Evolutionary conservation across 2,797 vertebrate genomes (phyloP), one percentile per base, ranked within the genome.

Genomic region (Margarornis squamiger): DNA sequence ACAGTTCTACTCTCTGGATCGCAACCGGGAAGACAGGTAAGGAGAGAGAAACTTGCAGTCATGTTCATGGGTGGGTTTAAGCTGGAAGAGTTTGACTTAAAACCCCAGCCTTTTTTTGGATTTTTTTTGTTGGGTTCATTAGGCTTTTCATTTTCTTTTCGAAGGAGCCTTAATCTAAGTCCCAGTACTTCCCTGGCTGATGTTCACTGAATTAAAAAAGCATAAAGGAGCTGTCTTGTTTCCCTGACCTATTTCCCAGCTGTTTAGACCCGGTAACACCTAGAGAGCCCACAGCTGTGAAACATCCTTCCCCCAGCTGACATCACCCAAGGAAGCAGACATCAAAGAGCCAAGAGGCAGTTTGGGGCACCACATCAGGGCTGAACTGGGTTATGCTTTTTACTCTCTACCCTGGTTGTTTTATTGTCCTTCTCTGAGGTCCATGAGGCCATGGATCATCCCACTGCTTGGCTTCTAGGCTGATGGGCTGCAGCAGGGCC

Each of bases 21-120:
- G 99, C 68, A 99, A 99, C 97, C 98, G 99, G 86, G 99, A 99
- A 67, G 99, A 99, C 96, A 99, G 99, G 99, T 99, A 96, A 98
- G 98, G 97, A 65, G 52, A 41, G 63, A 21, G 59, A 2, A 20
- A 1, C 34, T 3, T 14, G 26, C 41, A 36, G 1, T 41, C 10
- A 0, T 20, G 10, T 7, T 48, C 62, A 27, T 72, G 62, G 82
- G 3, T 4, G 30, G 38, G 7, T 16, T 51, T 55, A 57, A 41
- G 55, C 68, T 30, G 9, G 24, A 12, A 63, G 18, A 27, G 15
- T n/a, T 83, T 65, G 19, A 10, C 57, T 57, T 74, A 34, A 43
- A 86, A n/a, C 12, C 22, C 9, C 34, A 85, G 59, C 27, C 36
- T 72, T 34, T 32, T 39, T 59, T 66, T 80, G 26, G 16, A 16